Conservation (phyloP, 2,797 vertebrate genomes). For the Sylvia borin region DNA sequence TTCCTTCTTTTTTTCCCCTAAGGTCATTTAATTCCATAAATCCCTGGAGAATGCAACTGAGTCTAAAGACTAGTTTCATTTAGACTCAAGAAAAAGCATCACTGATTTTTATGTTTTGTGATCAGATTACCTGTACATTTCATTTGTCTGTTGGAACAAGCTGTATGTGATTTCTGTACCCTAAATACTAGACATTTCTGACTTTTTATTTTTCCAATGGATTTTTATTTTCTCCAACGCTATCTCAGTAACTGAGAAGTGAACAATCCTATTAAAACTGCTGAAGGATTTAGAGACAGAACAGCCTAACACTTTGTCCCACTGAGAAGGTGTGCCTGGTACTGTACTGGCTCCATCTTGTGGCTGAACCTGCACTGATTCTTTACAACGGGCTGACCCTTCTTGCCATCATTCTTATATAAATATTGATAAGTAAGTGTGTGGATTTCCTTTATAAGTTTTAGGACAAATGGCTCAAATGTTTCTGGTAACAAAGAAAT, state of each 20-base stretch:
- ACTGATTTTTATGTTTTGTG: neutral
- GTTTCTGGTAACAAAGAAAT: neutral
- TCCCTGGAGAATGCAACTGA: neutral
- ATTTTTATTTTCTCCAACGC: neutral
- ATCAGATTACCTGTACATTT: neutral
- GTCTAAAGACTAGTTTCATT: neutral
- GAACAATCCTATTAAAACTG: neutral
- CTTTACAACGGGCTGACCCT: neutral
- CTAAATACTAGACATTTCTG: neutral
- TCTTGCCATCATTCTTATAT: neutral
- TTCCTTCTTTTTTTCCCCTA: neutral
- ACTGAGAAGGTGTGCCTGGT: neutral
- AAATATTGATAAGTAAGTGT: neutral
- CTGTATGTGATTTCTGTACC: neutral
- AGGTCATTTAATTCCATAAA: neutral
- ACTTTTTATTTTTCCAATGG: neutral
- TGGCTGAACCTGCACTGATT: neutral
- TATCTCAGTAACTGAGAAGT: neutral
- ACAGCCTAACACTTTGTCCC: neutral
- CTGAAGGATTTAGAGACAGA: neutral
- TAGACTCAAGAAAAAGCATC: neutral
- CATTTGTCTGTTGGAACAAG: neutral
- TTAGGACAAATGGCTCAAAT: neutral
- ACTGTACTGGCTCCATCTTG: slow-evolving; percentile 57
- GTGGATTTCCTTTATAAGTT: neutral